Evolutionary conservation across 1,140 invertebrate species (phyloP), one percentile per base, ranked within the genome.

Genomic region (Papilio xuthus): DNA sequence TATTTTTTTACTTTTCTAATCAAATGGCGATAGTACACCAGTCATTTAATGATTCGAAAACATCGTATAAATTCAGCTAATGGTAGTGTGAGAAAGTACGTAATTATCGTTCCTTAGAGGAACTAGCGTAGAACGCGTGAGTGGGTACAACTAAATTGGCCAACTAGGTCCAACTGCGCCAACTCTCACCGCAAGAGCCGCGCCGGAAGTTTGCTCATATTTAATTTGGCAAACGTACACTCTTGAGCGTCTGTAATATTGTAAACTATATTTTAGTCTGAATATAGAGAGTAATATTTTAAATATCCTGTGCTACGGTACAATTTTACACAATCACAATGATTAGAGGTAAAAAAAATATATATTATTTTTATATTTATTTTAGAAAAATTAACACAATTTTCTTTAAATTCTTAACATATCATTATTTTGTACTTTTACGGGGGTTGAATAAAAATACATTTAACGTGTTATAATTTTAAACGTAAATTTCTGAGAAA

Each of bases 211-310:
- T 82, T 77, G 78, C 79, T 82, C 80, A 86, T 83, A 87, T 87
- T 88, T 88, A 87, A 86, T 88, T 88, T 88, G 86, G 86, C 86
- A 87, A 69, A 69, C 26, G 79, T 81, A 70, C 74, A 79, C 79
- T 74, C 80, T 80, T 72, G 80, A 74, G 69, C 71, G 73, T 80
- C 82, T 83, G 74, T 79, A 81, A 83, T 84, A 82, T 81, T 81
- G 81, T 83, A 77, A 79, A 79, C 74, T 28, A 26, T 63, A 77
- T 81, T 83, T 79, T 0, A n/a, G n/a, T n/a, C n/a, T n/a, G n/a
- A n/a, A n/a, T n/a, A n/a, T n/a, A n/a, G n/a, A n/a, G n/a, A n/a
- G n/a, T n/a, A n/a, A 76, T 32, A 76, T 56, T 76, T 60, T 76
- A 60, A 76, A 76, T 53, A 75, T 32, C 50, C 42, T 72, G 18